Evolutionary conservation across 2,888 invertebrate species (phyloP).

Genomic region (Alviniconcha strummeri): DNA sequence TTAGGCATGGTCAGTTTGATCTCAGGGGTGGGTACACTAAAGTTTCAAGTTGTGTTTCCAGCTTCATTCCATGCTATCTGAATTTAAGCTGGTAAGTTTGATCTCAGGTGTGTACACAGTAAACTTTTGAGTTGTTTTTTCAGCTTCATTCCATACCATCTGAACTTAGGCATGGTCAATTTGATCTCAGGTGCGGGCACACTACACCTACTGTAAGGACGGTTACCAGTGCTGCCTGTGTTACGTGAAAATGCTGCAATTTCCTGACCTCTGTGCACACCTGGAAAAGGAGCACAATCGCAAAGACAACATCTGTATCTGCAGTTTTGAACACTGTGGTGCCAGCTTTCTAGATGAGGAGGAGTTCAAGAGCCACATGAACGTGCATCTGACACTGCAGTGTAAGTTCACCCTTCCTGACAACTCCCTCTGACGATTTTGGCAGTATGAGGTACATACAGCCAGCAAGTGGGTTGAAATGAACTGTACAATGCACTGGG

Average conservation of each 20-base stretch:
- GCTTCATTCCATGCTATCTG: no score
- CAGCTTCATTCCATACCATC: no score
- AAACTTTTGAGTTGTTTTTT: no score
- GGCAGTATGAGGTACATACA: no score
- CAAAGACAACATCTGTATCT: not conserved
- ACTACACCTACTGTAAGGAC: not conserved
- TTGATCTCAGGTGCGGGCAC: conserved; percentile 3
- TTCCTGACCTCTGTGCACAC: not conserved
- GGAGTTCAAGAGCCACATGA: not conserved
- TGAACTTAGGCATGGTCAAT: no score
- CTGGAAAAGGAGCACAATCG: not conserved
- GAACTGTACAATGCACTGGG: no score
- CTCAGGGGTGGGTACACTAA: not conserved
- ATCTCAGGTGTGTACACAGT: no score
- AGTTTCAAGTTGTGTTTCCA: no score
- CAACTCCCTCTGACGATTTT: no score
- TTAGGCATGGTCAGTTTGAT: not conserved
- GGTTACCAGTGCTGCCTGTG: conserved; percentile 22
- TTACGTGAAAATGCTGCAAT: not conserved
- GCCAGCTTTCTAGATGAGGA: not conserved
- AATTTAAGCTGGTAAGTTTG: no score
- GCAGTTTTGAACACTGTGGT: conserved; percentile 5
- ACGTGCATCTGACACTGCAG: not conserved
- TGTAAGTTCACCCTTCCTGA: no score
- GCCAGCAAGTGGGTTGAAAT: no score